Percentiles rank a stretch among this genome's conserved stretches.
Evolutionary conservation across 2,888 invertebrate genomes (phyloP).

Genomic region (Abrostola tripartita): DNA sequence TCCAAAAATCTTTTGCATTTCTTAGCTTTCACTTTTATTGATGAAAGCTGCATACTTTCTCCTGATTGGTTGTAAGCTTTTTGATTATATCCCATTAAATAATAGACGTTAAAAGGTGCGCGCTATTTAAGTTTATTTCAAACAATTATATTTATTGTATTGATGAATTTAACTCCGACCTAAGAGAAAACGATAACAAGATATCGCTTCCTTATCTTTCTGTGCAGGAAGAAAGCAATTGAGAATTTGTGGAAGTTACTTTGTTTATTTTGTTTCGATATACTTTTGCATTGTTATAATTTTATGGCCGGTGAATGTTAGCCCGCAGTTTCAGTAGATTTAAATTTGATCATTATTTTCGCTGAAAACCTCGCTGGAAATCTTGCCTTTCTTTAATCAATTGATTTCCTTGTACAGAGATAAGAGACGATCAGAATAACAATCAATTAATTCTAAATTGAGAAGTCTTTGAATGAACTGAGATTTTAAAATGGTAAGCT

Average conservation of each 20-base stretch:
- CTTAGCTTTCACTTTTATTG: neutral
- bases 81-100: too few species aligned
- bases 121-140: neutral
- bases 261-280: constrained; percentile 42
- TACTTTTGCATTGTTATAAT: constrained; percentile 43
- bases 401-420: too few species aligned
- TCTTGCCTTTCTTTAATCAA: too few species aligned
- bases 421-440: too few species aligned
- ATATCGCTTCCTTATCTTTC: constrained; percentile 32
- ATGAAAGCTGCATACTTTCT: too few species aligned
- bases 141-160: constrained; percentile 14
- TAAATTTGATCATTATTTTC: constrained; percentile 7
- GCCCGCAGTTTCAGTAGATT: constrained; percentile 11
- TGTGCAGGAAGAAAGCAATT: constrained; percentile 37
- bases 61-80: too few species aligned
- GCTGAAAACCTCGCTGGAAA: constrained; percentile 8
- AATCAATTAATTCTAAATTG: too few species aligned
- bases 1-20: neutral
- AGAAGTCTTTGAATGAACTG: too few species aligned
- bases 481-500: too few species aligned
- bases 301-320: constrained; percentile 40
- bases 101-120: too few species aligned
- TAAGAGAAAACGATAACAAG: constrained; percentile 15
- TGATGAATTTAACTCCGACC: constrained; percentile 8
- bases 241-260: constrained; percentile 36